These are phyloP conservation scores for Mycetomoellerius zeteki DNA, from an alignment of 1,140 invertebrate genomes.

Conservation along the genomic window DNA sequence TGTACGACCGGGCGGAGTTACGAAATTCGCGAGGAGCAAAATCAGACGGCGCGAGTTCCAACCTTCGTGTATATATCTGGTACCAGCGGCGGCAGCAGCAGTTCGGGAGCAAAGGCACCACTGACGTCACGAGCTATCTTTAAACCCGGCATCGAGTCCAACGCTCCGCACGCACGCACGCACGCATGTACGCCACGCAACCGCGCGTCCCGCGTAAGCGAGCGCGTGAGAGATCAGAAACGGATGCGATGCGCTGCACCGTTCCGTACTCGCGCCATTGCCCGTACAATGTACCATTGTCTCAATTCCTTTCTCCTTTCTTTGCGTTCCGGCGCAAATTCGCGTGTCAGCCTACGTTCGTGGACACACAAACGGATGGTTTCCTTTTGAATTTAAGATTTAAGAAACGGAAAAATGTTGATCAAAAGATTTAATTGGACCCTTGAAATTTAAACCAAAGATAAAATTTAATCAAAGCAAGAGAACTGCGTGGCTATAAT, in stretches of 20 bases:
- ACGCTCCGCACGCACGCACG: conserved; percentile 44
- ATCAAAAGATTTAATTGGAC: no score
- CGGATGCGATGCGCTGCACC: conserved; percentile 61
- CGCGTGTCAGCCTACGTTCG: background rate
- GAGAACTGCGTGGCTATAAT: no score
- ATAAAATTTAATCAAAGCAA: no score
- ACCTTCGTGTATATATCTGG: conserved; percentile 27
- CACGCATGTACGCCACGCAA: conserved; percentile 25
- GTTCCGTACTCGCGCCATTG: conserved; percentile 54
- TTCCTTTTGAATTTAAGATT: background rate
- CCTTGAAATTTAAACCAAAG: no score
- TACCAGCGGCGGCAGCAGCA: conserved; percentile 22
- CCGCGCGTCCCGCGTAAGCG: conserved; percentile 14
- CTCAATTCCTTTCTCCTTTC: conserved; percentile 65
- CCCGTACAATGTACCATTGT: conserved; percentile 78
- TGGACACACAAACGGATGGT: background rate
- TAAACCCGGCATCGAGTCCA: conserved; percentile 71
- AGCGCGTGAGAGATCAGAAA: conserved; percentile 74
- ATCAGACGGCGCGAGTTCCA: conserved; percentile 34
- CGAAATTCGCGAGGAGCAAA: conserved; percentile 39
- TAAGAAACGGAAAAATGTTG: background rate
- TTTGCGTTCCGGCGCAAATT: conserved; percentile 3
- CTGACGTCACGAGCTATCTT: conserved; percentile 80
- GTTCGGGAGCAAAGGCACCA: conserved; percentile 58
- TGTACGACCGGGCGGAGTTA: no score